Percentiles rank a stretch among this genome's conserved stretches.
Conservation (phyloP, 1,140 invertebrate species). For the Heliconius eleuchia region DNA sequence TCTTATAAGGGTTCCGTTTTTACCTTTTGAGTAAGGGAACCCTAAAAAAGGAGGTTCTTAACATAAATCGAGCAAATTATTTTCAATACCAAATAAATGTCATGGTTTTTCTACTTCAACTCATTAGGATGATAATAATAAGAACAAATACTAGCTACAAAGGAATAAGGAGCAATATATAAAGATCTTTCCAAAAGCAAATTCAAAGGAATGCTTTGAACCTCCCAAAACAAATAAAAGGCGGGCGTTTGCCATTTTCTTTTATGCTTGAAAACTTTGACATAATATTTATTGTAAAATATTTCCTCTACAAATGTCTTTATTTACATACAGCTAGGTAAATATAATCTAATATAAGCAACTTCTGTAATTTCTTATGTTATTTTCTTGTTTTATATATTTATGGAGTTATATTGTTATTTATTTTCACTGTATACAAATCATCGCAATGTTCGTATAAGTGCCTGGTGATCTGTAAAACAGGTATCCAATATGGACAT, state of each 20-base stretch:
- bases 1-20: too few relatives aligned
- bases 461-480: too few relatives aligned
- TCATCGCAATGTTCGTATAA: too few relatives aligned
- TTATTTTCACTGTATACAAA: too few relatives aligned
- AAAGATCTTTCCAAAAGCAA: conserved; percentile 9
- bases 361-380: neutral
- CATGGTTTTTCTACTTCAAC: conserved; percentile 2
- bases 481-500: too few relatives aligned
- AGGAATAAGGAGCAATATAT: conserved; percentile 20
- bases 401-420: neutral
- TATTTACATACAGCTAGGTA: neutral
- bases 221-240: conserved; percentile 9
- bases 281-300: conserved; percentile 14
- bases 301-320: conserved; percentile 3
- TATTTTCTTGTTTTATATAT: neutral
- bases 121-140: conserved; percentile 8
- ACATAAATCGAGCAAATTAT: neutral
- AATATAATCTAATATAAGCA: neutral
- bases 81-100: neutral
- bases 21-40: too few relatives aligned
- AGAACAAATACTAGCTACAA: conserved; percentile 13
- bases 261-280: conserved; percentile 12
- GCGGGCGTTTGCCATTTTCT: conserved; percentile 5
- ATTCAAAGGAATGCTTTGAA: conserved; percentile 22
- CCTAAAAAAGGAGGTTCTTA: neutral